A percentile compares a stretch with the other conserved stretches of the same genome.
phyloP scores from a whole-genome alignment of 2,113 vertebrate species.

The Campylomormyrus tamandua region DNA sequence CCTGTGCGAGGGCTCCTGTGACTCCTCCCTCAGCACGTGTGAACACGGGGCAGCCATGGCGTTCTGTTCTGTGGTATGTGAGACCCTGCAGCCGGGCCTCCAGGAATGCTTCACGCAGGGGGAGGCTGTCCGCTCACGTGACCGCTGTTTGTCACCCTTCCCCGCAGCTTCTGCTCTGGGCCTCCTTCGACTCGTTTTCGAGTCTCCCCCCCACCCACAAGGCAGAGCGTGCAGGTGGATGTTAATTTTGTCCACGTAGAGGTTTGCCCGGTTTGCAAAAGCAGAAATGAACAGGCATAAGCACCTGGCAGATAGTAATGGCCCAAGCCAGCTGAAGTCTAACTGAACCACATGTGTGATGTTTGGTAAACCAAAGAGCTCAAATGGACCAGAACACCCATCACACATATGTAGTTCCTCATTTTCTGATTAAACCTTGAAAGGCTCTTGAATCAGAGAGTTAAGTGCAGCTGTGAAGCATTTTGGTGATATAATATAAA shows the following conservation, averaged over 20 bases:
- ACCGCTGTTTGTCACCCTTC: not conserved
- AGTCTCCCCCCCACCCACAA: not conserved
- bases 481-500: not conserved
- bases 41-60: not conserved
- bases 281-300: not conserved
- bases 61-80: not conserved
- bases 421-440: not conserved
- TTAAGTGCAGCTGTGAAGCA: not conserved
- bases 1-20: not conserved
- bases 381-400: too few relatives aligned
- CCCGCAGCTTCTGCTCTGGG: not conserved
- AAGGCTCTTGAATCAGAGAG: not conserved
- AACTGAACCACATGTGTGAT: not conserved
- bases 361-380: not conserved
- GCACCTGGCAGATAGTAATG: not conserved
- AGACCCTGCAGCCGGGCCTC: too few relatives aligned
- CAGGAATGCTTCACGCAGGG: not conserved
- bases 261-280: not conserved
- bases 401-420: not conserved
- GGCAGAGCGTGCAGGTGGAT: not conserved
- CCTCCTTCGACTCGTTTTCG: not conserved
- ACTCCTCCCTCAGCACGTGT: not conserved
- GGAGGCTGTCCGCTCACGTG: not conserved
- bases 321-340: not conserved
- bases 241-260: not conserved